These are phyloP conservation scores for Sebastes matsubarae DNA, from an alignment of 2,797 vertebrate species.

Conservation along the genomic window DNA sequence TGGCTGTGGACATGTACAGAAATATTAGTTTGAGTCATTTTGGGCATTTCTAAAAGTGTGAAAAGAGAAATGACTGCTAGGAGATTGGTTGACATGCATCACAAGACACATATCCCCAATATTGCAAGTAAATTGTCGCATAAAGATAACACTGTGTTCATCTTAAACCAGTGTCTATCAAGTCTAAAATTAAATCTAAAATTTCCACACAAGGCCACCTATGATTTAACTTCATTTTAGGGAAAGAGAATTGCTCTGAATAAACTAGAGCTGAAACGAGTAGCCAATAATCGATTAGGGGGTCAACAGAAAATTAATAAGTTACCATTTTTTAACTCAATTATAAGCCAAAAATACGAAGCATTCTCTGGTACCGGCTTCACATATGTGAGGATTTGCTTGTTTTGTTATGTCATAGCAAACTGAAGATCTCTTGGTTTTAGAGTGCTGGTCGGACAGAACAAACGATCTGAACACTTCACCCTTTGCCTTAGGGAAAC, in stretches of 20 bases:
- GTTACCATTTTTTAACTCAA: neutral
- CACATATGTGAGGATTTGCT: too few relatives aligned
- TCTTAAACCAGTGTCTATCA: neutral
- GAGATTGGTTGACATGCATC: neutral
- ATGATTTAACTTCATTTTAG: accelerated
- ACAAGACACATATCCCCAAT: neutral
- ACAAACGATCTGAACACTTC: too few relatives aligned
- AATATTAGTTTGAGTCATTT: neutral
- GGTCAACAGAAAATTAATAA: neutral
- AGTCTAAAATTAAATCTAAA: neutral
- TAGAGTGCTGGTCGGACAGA: too few relatives aligned
- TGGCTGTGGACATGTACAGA: conserved; percentile 1
- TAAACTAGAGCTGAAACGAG: neutral
- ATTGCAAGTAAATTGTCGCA: neutral
- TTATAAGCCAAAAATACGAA: neutral
- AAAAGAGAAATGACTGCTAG: neutral
- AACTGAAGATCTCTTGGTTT: too few relatives aligned
- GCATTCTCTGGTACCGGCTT: too few relatives aligned
- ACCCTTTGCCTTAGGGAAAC: too few relatives aligned
- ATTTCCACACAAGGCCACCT: neutral
- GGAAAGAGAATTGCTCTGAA: neutral
- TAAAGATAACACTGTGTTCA: neutral
- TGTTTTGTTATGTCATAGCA: too few relatives aligned
- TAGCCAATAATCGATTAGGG: neutral
- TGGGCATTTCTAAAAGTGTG: neutral